Percentiles rank a stretch among this genome's conserved stretches.
phyloP scores from a whole-genome alignment of 2,888 invertebrate genomes.

The Oscheius sp. region DNA sequence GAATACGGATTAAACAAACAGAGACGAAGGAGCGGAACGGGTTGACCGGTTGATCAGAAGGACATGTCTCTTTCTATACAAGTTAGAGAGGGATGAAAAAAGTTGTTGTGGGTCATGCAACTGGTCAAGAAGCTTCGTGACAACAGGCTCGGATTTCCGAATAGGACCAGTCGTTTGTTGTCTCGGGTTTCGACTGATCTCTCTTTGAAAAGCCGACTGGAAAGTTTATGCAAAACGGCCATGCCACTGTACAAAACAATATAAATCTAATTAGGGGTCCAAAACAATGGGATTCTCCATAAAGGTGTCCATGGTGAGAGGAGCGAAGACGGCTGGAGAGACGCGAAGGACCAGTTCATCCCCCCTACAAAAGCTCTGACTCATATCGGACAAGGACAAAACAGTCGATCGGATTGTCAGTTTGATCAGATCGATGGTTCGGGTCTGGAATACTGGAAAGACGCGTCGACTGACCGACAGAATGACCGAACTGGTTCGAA shows the following conservation, averaged over 20 bases:
- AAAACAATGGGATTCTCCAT: conserved; percentile 64
- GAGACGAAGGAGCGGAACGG: conserved; percentile 19
- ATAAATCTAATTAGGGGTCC: conserved; percentile 15
- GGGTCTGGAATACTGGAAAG: conserved; percentile 5
- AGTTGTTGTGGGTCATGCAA: not conserved
- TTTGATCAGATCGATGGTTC: not conserved
- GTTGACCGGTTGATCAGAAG: conserved; percentile 17
- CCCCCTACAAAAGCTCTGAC: conserved; percentile 40
- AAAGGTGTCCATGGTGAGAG: conserved; percentile 66
- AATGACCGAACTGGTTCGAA: conserved; percentile 59
- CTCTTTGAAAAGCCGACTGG: not conserved
- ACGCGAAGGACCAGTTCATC: conserved; percentile 41
- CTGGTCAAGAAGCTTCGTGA: not conserved
- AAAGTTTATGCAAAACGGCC: not conserved
- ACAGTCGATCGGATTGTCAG: not conserved
- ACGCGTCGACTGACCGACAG: conserved; percentile 9
- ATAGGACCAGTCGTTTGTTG: not conserved
- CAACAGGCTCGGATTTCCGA: conserved; percentile 18
- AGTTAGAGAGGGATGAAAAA: not conserved
- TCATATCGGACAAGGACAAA: conserved; percentile 34
- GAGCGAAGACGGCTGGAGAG: conserved; percentile 49
- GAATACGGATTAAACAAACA: conserved; percentile 20
- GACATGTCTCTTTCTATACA: not conserved
- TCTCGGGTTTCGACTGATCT: not conserved
- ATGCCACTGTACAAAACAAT: not conserved